Evolutionary conservation across 2,797 vertebrate genomes (phyloP).

Genomic region (Hypotaenidia philippensis): DNA sequence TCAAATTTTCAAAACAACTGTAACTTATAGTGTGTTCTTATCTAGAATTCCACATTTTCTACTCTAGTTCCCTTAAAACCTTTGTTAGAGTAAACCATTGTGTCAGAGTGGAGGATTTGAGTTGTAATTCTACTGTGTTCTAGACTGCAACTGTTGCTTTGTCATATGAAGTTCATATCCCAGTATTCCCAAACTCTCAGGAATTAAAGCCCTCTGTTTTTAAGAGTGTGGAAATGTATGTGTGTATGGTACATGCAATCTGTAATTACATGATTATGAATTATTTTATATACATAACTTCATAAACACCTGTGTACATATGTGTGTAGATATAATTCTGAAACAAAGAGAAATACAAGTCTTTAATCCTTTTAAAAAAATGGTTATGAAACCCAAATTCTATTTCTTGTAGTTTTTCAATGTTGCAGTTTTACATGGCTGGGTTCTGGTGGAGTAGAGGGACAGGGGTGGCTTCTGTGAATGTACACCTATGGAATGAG

Average conservation of each 20-base stretch:
- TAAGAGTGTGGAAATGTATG: not conserved
- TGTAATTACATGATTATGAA: not conserved
- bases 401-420: not conserved
- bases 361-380: not conserved
- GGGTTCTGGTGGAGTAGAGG: too few relatives aligned
- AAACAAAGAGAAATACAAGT: not conserved
- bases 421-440: too few relatives aligned
- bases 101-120: not conserved
- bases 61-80: not conserved
- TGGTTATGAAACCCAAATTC: not conserved
- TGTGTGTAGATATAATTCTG: not conserved
- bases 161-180: not conserved
- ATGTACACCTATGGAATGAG: not conserved
- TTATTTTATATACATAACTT: not conserved
- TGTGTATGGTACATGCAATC: not conserved
- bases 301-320: not conserved
- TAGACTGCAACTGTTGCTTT: not conserved
- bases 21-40: not conserved
- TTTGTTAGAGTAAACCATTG: not conserved
- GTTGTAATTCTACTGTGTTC: not conserved
- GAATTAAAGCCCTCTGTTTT: not conserved
- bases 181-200: not conserved
- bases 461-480: not conserved
- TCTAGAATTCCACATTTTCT: not conserved
- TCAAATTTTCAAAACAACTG: not conserved